These are phyloP conservation scores for Lymantria monacha DNA, from an alignment of 2,888 invertebrate genomes.

Conservation along the genomic window DNA sequence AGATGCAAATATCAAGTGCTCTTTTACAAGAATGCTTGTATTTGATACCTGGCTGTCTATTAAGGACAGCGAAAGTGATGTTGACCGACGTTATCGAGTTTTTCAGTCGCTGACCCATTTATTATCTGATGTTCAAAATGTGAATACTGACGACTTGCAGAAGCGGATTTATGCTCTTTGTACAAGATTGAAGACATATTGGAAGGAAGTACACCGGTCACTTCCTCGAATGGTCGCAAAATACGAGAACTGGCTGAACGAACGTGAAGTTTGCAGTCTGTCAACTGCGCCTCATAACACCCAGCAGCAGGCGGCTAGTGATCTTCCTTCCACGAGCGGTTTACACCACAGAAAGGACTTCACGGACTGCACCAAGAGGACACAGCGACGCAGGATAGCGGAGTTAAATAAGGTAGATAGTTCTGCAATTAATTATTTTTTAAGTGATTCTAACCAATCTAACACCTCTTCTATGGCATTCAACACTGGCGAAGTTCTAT, in stretches of 20 bases:
- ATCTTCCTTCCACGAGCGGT: neutral
- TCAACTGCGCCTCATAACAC: neutral
- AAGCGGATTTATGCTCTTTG: neutral
- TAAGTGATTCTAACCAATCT: neutral
- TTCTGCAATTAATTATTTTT: conserved; percentile 3
- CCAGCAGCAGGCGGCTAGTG: neutral
- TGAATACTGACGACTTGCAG: neutral
- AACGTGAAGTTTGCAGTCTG: neutral
- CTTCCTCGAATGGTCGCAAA: neutral
- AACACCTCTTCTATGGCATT: no score
- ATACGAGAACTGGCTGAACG: neutral
- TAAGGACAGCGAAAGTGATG: no score
- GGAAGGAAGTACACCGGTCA: neutral
- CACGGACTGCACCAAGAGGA: neutral
- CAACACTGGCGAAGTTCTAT: no score
- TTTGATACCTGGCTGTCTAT: no score
- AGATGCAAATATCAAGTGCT: no score
- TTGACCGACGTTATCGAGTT: no score
- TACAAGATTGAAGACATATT: neutral
- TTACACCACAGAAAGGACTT: neutral
- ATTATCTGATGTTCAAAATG: no score
- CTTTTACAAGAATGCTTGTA: no score
- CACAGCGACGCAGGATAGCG: conserved; percentile 2
- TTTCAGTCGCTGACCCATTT: no score
- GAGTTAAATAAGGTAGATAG: neutral